phyloP scores from a whole-genome alignment of 2,113 vertebrate genomes.

The Callaeas wilsoni region DNA sequence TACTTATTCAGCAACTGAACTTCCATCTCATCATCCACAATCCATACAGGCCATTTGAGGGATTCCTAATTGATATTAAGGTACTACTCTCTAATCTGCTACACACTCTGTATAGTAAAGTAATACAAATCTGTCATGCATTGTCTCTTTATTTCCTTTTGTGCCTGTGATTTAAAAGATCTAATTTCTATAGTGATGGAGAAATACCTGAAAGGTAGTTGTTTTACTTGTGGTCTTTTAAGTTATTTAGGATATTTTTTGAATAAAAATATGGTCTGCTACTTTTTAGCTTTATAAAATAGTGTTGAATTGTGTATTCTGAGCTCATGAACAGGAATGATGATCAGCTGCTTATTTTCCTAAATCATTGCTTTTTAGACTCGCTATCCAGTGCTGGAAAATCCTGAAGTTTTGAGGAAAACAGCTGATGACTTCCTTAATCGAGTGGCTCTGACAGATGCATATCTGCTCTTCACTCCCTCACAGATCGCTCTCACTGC shows the following conservation, averaged over 20 bases:
- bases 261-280: background rate
- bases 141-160: background rate
- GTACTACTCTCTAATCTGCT: slow-evolving; percentile 45
- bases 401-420: slow-evolving; percentile 90
- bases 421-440: slow-evolving; percentile 91
- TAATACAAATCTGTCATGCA: background rate
- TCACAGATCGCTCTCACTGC: slow-evolving; percentile 91
- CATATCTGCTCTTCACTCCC: slow-evolving; percentile 85
- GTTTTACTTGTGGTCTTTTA: background rate
- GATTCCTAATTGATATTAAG: slow-evolving; percentile 94
- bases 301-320: background rate
- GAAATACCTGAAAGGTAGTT: background rate
- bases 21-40: slow-evolving; percentile 96
- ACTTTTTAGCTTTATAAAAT: background rate
- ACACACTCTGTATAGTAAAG: accelerated
- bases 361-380: slow-evolving; percentile 77
- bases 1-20: slow-evolving; percentile 94
- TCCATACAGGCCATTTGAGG: slow-evolving; percentile 93
- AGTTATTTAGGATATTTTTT: background rate
- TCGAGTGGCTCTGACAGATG: slow-evolving; percentile 85
- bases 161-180: background rate
- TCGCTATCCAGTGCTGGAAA: slow-evolving; percentile 86
- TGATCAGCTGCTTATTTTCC: background rate
- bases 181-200: background rate
- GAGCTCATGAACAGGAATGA: background rate